These are phyloP conservation scores for Nannoperca australis DNA, from an alignment of 2,797 vertebrate species.

Conservation along the genomic window DNA sequence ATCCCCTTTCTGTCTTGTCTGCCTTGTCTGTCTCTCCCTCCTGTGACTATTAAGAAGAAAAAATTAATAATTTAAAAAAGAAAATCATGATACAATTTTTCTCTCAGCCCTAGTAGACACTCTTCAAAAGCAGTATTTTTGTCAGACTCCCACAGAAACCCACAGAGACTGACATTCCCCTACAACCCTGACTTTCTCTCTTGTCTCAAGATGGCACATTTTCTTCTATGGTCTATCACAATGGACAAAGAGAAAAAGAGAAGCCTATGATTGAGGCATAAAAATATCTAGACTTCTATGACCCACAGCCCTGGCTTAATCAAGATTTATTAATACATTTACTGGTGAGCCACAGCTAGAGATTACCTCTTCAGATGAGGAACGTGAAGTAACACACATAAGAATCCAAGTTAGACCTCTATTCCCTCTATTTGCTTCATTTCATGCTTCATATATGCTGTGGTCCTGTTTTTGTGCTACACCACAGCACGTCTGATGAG, in stretches of 20 bases:
- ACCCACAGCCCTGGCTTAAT: background rate
- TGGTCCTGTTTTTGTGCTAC: background rate
- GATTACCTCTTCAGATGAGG: background rate
- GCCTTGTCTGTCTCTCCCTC: too few relatives aligned
- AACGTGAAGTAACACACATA: background rate
- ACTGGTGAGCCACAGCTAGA: background rate
- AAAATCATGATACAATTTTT: too few relatives aligned
- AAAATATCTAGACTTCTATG: background rate
- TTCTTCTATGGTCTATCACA: background rate
- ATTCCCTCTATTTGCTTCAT: background rate
- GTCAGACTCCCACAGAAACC: background rate
- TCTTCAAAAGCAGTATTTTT: too few relatives aligned
- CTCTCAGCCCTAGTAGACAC: too few relatives aligned
- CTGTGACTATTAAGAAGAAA: too few relatives aligned
- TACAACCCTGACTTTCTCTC: background rate
- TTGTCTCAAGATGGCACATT: background rate
- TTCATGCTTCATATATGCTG: background rate
- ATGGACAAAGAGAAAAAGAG: background rate
- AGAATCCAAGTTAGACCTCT: background rate
- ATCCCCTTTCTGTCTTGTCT: too few relatives aligned
- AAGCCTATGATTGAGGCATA: background rate
- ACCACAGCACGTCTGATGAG: background rate
- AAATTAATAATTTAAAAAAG: too few relatives aligned
- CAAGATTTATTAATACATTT: background rate
- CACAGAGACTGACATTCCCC: too few relatives aligned